These are phyloP conservation scores for Moxostoma hubbsi DNA, from an alignment of 2,797 vertebrate species.

Conservation along the genomic window DNA sequence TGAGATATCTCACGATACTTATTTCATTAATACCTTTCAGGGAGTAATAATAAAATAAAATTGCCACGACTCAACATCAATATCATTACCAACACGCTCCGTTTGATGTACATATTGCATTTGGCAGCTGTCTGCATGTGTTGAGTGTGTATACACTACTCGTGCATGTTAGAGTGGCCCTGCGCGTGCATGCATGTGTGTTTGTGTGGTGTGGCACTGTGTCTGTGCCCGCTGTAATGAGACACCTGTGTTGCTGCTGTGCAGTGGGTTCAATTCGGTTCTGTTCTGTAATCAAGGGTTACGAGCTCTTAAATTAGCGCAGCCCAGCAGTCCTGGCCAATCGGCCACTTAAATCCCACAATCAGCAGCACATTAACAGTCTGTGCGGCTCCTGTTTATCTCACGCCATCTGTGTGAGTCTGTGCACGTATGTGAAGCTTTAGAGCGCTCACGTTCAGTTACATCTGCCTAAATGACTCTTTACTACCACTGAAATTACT, in stretches of 20 bases:
- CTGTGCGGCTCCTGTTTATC: constrained; percentile 21
- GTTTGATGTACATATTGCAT: no score
- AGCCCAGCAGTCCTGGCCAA: constrained; percentile 70
- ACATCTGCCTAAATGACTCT: no score
- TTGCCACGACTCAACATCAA: no score
- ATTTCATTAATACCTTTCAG: no score
- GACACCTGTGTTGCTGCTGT: constrained; percentile 77
- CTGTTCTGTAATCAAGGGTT: constrained; percentile 80
- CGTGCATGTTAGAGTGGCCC: neutral
- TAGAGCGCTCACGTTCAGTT: no score
- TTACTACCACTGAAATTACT: no score
- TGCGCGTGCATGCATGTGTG: constrained; percentile 18
- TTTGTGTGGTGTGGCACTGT: constrained; percentile 55
- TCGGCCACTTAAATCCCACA: constrained; percentile 66
- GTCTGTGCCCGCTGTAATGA: constrained; percentile 77
- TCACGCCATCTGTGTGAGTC: constrained; percentile 21
- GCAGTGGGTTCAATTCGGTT: constrained; percentile 80
- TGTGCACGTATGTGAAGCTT: neutral
- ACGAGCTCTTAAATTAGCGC: constrained; percentile 83
- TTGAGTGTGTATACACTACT: no score
- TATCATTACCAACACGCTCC: no score
- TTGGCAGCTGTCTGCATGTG: no score
- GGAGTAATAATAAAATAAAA: no score
- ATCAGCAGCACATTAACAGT: constrained; percentile 50
- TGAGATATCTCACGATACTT: no score